Conservation (phyloP, 2,888 invertebrate species). For the Chrysolina oricalcia region DNA sequence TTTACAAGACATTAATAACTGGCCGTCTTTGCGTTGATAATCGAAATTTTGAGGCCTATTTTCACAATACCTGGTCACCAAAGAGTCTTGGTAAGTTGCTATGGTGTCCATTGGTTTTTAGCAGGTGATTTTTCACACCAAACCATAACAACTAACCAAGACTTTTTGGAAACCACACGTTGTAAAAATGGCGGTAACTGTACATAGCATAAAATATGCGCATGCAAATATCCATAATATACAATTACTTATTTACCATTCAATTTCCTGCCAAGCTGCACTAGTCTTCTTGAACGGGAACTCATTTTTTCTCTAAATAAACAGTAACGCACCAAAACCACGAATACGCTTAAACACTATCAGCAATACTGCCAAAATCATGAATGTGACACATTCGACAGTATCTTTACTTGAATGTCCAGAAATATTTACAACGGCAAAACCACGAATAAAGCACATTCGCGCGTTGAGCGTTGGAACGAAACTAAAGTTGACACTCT, state of each 20-base stretch:
- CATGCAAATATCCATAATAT: too few species aligned
- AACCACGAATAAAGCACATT: slow-evolving; percentile 31
- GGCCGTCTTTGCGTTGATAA: too few species aligned
- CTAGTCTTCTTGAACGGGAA: slow-evolving; percentile 33
- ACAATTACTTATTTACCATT: neutral
- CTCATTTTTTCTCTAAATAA: slow-evolving; percentile 4
- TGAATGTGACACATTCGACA: slow-evolving; percentile 28
- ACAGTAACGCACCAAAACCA: slow-evolving; percentile 22
- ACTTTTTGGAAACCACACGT: too few species aligned
- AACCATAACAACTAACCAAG: too few species aligned
- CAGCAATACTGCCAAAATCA: slow-evolving; percentile 24
- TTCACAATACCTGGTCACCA: too few species aligned
- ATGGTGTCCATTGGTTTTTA: too few species aligned
- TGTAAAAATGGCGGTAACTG: too few species aligned
- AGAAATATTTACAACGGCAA: slow-evolving; percentile 25
- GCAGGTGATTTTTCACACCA: too few species aligned
- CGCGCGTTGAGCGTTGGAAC: slow-evolving; percentile 4
- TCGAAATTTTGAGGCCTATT: too few species aligned
- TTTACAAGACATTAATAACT: too few species aligned
- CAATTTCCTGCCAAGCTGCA: slow-evolving; percentile 31
- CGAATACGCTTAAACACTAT: slow-evolving; percentile 24
- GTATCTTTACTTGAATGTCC: neutral
- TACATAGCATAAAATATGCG: too few species aligned
- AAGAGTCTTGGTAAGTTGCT: neutral
- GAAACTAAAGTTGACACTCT: too few species aligned